Base-by-base conservation (phyloP, 37 sponge, comb jelly and placozoan genomes). In the Chondrilla cf. caribensis region DNA sequence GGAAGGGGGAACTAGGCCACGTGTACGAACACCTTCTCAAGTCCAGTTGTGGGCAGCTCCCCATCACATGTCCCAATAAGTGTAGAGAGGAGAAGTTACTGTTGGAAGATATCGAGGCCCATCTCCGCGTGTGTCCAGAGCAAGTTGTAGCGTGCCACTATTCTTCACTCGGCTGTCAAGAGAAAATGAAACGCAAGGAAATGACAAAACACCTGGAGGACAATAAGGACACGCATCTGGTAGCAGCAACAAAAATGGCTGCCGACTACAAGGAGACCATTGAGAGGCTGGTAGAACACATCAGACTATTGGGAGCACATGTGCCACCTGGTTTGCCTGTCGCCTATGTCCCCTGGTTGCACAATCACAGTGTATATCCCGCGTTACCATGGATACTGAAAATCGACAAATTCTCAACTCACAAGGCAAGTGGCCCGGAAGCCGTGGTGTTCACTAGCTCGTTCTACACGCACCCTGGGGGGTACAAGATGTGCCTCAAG, bases 121-220 rank as follows among this genome's bases (percentile, higher is more conserved):
- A 80, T 5, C 43, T 80, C 28, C 35, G n/a, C 17, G 62, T 59
- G 1, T 80, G 81, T 32, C 37, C 62, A 25, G 62, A 60, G 41
- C 60, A 80, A 39, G 81, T 35, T n/a, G 64, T 80, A 19, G 41
- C 38, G 41, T 80, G 81, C 24, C 64, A 80, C 18, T 60, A 60
- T 59, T 38, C 59, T 4, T 26, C 38, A 6, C 28, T 80, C 22
- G 81, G 81, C 22, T 80, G 81, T 39, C 24, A 7, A 39, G 81
- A 2, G 25, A 29, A 14, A 24, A 39, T 80, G 62, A 60, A 58
- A 38, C 36, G 81, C 0, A 37, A 36, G 24, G 43, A 59, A 22
- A 24, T 59, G 21, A 22, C 36, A 36, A 32, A 58, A 59, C 81
- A 80, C 81, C 4, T 40, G 36, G 40, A 38, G 1, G 26, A 8